Evolutionary conservation across 2,797 vertebrate species (phyloP).

Genomic region (Mastacembelus armatus): DNA sequence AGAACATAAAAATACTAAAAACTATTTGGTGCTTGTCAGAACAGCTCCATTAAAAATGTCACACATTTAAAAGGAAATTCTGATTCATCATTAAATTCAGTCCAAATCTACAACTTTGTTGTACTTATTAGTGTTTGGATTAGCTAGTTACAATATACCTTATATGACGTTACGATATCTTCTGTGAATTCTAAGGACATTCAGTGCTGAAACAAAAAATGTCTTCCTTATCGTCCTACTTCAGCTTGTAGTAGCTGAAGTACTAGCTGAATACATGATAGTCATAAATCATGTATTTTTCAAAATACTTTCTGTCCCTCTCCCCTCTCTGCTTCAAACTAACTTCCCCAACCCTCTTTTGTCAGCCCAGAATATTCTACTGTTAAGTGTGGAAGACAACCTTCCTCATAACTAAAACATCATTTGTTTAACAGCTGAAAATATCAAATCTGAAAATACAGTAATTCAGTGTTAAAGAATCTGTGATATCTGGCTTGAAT

Average conservation of each 20-base stretch:
- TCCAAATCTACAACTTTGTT: too few species aligned
- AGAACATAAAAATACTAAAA: slow-evolving; percentile 6
- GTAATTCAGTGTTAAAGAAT: neutral
- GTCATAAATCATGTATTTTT: slow-evolving; percentile 1
- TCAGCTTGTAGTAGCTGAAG: too few species aligned
- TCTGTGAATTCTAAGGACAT: too few species aligned
- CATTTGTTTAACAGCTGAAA: neutral
- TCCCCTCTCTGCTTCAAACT: slow-evolving; percentile 17
- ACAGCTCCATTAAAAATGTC: slow-evolving; percentile 44
- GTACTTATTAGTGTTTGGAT: too few species aligned
- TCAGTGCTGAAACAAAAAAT: too few species aligned
- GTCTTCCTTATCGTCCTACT: too few species aligned
- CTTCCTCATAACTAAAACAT: neutral
- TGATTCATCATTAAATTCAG: too few species aligned
- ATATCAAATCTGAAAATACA: neutral
- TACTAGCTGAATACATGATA: too few species aligned
- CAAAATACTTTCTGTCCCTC: neutral
- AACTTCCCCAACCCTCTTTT: neutral
- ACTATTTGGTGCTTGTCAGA: neutral
- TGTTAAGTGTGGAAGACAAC: slow-evolving; percentile 4
- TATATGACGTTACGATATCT: too few species aligned
- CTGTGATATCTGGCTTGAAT: too few species aligned
- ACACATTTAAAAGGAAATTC: too few species aligned
- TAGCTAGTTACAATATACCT: too few species aligned
- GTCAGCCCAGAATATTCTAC: neutral